Evolutionary conservation across 2,797 vertebrate genomes (phyloP).

Genomic region (Girardinus metallicus): DNA sequence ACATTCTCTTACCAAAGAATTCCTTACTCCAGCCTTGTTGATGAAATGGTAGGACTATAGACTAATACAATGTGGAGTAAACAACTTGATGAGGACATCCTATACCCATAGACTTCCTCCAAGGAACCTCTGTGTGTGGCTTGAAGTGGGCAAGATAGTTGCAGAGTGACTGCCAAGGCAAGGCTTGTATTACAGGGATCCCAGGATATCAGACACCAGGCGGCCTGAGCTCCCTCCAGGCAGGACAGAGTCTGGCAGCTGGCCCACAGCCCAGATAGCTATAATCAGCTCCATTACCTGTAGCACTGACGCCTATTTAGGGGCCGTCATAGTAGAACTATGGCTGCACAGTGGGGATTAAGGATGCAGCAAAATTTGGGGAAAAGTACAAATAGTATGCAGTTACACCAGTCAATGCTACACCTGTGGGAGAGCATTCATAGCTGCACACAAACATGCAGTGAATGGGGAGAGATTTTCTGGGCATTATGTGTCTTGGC

Average conservation of each 20-base stretch:
- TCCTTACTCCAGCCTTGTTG: conserved; percentile 44
- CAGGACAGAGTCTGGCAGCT: conserved; percentile 81
- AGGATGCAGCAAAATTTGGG: conserved; percentile 48
- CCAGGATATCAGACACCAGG: conserved; percentile 90
- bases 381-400: conserved; percentile 44
- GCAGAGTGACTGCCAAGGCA: conserved; percentile 80
- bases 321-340: conserved; percentile 64
- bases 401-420: conserved; percentile 34
- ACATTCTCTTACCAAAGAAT: conserved; percentile 22
- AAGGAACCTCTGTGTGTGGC: conserved; percentile 65
- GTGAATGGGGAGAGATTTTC: conserved; percentile 54
- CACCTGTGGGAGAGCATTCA: conserved; percentile 39
- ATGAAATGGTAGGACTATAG: conserved; percentile 49
- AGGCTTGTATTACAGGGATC: conserved; percentile 89
- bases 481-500: conserved; percentile 67
- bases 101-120: conserved; percentile 65
- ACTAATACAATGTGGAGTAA: conserved; percentile 55
- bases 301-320: conserved; percentile 76
- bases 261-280: conserved; percentile 82
- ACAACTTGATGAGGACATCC: conserved; percentile 64
- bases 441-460: conserved; percentile 17
- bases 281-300: conserved; percentile 84
- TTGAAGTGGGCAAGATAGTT: conserved; percentile 69
- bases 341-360: conserved; percentile 57
- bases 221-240: conserved; percentile 80